phyloP scores from a whole-genome alignment of 2,797 vertebrate genomes.

The Choloepus didactylus region DNA sequence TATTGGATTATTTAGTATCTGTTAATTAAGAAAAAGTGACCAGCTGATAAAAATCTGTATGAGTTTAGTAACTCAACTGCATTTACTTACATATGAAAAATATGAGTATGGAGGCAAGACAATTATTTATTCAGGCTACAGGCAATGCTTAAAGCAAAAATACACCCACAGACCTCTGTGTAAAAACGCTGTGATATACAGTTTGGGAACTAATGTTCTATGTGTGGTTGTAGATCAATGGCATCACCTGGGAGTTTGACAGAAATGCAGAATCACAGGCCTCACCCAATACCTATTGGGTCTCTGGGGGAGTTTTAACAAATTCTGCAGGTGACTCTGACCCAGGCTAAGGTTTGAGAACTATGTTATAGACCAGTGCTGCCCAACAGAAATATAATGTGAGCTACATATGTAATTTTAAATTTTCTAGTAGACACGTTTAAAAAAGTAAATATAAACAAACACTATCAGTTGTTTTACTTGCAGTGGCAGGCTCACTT shows the following conservation, averaged over 20 bases:
- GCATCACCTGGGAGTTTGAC: not conserved
- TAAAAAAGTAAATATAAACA: slow-evolving; percentile 26
- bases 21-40: slow-evolving; percentile 2
- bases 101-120: not conserved
- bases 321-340: not conserved
- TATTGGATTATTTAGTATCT: not conserved
- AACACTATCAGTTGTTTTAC: slow-evolving; percentile 3
- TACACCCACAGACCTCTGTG: not conserved
- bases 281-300: not conserved
- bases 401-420: not conserved
- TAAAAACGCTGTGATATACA: not conserved
- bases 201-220: not conserved
- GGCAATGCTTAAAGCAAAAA: not conserved
- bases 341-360: not conserved
- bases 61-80: not conserved
- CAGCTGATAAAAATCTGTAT: not conserved
- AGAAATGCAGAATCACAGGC: not conserved
- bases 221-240: not conserved
- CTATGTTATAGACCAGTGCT: not conserved
- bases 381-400: not conserved
- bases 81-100: slow-evolving; percentile 40
- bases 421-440: slow-evolving; percentile 12
- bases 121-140: slow-evolving; percentile 25
- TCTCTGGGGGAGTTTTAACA: not conserved
- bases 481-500: slow-evolving; percentile 8